These are phyloP conservation scores for Gadus macrocephalus DNA, from an alignment of 2,113 vertebrate species.

Conservation along the genomic window DNA sequence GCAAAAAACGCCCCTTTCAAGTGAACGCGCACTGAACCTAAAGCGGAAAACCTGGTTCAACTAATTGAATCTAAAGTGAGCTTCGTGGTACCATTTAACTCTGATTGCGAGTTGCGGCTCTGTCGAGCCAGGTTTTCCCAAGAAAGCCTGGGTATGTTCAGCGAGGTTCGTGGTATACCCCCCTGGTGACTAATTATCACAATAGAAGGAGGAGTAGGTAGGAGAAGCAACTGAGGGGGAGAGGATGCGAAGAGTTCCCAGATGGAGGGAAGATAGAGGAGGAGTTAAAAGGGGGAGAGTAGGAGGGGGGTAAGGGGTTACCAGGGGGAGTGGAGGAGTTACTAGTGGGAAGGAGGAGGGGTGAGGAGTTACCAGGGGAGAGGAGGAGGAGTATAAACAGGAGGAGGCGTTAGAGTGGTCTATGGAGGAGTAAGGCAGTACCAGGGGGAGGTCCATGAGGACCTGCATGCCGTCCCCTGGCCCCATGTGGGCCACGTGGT, in stretches of 20 bases:
- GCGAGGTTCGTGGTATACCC: no score
- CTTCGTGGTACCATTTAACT: no score
- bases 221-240: constrained; percentile 11
- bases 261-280: not conserved
- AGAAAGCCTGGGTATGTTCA: no score
- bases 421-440: constrained; percentile 58
- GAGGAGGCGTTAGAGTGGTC: not conserved
- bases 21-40: no score
- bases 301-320: no score
- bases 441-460: constrained; percentile 97
- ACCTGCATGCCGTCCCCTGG: constrained; percentile 98
- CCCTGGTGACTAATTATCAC: no score
- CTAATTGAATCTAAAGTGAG: no score
- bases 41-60: no score
- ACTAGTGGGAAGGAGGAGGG: not conserved
- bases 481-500: constrained; percentile 98
- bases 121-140: no score
- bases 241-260: not conserved
- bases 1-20: no score
- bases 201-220: not conserved
- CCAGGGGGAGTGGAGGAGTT: constrained; percentile 1
- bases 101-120: no score
- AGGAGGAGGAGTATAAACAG: not conserved
- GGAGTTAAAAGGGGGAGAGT: not conserved
- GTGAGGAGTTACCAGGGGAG: not conserved